phyloP scores from a whole-genome alignment of 1,140 invertebrate genomes.

The Bactericera cockerelli region DNA sequence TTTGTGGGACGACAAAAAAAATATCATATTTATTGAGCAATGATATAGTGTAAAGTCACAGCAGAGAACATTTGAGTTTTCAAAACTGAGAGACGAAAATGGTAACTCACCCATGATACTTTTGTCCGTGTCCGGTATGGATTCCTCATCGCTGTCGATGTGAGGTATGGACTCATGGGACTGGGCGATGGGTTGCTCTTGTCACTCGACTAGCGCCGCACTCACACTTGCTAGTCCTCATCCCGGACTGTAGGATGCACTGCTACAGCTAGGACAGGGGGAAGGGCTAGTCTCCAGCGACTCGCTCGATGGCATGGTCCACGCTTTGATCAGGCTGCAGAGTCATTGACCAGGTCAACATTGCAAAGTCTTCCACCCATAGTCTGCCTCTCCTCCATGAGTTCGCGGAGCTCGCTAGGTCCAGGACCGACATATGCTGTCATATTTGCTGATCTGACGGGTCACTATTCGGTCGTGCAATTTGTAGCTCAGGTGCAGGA shows the following conservation, averaged over 20 bases:
- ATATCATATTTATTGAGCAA: too few species aligned
- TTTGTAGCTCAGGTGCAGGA: not conserved
- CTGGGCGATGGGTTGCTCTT: not conserved
- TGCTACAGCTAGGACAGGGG: slow-evolving; percentile 36
- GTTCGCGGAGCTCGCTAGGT: not conserved
- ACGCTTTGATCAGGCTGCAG: slow-evolving; percentile 44
- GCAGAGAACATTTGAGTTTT: too few species aligned
- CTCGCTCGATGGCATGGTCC: slow-evolving; percentile 44
- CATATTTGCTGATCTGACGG: slow-evolving; percentile 1
- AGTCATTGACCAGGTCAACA: slow-evolving; percentile 40
- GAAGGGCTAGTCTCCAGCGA: slow-evolving; percentile 47
- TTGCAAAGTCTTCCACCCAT: slow-evolving; percentile 26
- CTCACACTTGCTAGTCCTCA: not conserved
- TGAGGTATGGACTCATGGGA: slow-evolving; percentile 1
- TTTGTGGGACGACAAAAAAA: too few species aligned
- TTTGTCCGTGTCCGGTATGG: not conserved
- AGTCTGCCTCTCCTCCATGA: slow-evolving; percentile 5
- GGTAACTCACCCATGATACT: not conserved
- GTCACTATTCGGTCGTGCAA: not conserved
- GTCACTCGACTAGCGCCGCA: not conserved
- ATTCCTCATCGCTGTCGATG: slow-evolving; percentile 5
- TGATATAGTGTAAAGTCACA: too few species aligned
- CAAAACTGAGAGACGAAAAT: too few species aligned
- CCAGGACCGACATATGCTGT: not conserved
- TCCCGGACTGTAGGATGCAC: not conserved